phyloP scores from a whole-genome alignment of 2,113 vertebrate genomes.

The Onychostoma macrolepis region DNA sequence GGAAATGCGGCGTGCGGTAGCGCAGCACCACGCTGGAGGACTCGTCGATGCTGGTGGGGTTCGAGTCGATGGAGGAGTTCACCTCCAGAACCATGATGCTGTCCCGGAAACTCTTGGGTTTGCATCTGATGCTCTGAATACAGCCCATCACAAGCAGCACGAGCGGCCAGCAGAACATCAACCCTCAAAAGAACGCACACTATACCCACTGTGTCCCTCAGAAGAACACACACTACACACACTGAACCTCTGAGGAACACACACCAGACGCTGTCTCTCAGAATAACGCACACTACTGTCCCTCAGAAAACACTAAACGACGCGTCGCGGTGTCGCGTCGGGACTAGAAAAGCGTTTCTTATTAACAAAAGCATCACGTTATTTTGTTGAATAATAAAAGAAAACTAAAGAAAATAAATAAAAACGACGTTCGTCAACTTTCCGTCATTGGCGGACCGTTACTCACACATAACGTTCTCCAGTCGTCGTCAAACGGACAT shows the following conservation, averaged over 20 bases:
- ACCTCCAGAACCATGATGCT: constrained; percentile 90
- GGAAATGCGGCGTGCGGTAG: constrained; percentile 96
- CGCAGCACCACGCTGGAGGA: constrained; percentile 94
- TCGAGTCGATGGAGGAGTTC: constrained; percentile 91
- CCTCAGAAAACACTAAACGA: neutral
- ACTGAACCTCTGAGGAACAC: neutral
- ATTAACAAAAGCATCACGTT: neutral
- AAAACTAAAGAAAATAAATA: neutral
- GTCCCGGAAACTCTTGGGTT: constrained; percentile 95
- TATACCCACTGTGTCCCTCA: neutral
- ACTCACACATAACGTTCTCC: neutral
- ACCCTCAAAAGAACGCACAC: constrained; percentile 6
- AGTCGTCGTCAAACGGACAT: neutral
- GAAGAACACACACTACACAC: neutral
- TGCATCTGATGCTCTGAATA: constrained; percentile 96
- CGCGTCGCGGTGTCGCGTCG: neutral
- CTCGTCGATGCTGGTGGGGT: constrained; percentile 97
- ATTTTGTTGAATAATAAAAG: neutral
- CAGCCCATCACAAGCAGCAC: constrained; percentile 94
- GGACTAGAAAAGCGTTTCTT: neutral
- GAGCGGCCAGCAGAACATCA: constrained; percentile 63
- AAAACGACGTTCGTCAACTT: constrained; percentile 17
- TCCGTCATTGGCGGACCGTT: neutral
- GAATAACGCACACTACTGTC: neutral
- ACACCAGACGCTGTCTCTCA: neutral